Percentiles rank a stretch among this genome's conserved stretches.
phyloP scores from a whole-genome alignment of 2,888 invertebrate genomes.

The Lottia scabra region DNA sequence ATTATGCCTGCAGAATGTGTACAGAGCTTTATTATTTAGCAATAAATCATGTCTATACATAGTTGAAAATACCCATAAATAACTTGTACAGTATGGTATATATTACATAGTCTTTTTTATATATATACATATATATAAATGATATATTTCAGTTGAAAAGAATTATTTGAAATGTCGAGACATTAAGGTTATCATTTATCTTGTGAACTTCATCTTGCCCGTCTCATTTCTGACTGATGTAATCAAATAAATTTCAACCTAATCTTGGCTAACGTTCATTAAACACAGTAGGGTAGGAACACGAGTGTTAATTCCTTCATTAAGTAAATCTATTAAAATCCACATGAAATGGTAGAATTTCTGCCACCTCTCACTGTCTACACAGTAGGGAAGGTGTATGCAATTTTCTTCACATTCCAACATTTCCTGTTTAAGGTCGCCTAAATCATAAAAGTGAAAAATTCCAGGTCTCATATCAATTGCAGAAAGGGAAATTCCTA shows the following conservation, averaged over 20 bases:
- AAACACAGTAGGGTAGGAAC: not conserved
- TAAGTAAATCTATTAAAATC: not conserved
- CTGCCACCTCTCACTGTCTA: not conserved
- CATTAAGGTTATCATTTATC: not conserved
- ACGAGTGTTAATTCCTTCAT: constrained; percentile 1
- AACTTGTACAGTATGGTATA: too few species aligned
- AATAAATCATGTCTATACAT: too few species aligned
- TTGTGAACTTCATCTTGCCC: not conserved
- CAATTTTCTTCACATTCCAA: not conserved
- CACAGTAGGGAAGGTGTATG: not conserved
- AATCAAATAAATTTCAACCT: not conserved
- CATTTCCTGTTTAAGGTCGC: not conserved
- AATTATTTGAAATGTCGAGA: not conserved
- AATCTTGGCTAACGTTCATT: not conserved
- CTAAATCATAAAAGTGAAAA: too few species aligned
- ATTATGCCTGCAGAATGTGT: too few species aligned
- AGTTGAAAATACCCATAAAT: too few species aligned
- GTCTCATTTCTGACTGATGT: not conserved
- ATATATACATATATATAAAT: too few species aligned
- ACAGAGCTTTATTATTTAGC: too few species aligned
- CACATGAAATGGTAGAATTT: not conserved
- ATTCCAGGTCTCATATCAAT: too few species aligned
- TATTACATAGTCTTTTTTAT: not conserved
- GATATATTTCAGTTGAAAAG: constrained; percentile 1
- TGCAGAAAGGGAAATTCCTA: too few species aligned